phyloP scores from a whole-genome alignment of 2,113 vertebrate species.

The Ranitomeya imitator region DNA sequence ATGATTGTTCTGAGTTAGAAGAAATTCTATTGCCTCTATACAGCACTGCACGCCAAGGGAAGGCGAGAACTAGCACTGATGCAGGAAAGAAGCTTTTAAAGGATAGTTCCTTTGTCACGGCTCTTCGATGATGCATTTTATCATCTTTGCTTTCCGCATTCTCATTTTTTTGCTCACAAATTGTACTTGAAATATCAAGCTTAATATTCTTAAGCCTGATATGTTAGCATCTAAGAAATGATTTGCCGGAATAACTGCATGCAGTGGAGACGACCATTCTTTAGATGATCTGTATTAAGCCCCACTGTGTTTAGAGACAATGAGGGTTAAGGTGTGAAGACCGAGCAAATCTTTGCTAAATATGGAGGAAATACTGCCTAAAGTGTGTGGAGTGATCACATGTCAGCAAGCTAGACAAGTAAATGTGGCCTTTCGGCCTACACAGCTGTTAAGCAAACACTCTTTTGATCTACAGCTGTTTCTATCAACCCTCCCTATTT shows the following conservation, averaged over 20 bases:
- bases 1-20: no score
- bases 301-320: no score
- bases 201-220: background rate
- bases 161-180: background rate
- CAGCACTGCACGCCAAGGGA: background rate
- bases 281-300: background rate
- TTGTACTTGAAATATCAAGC: background rate
- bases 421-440: no score
- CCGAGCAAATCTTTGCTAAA: no score
- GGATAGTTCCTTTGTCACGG: conserved; percentile 10
- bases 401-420: no score
- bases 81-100: background rate
- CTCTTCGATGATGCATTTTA: background rate
- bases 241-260: background rate
- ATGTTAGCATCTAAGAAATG: background rate
- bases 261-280: background rate
- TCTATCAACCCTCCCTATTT: no score
- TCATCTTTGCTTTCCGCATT: background rate
- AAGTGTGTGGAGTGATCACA: no score
- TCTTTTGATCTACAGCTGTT: no score
- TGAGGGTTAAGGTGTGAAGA: no score
- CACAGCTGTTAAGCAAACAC: no score
- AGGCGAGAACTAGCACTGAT: background rate
- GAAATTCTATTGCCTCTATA: background rate
- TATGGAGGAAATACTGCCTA: no score